Conservation (phyloP, 2,888 invertebrate genomes). For the Cyrtodaria siliqua region DNA sequence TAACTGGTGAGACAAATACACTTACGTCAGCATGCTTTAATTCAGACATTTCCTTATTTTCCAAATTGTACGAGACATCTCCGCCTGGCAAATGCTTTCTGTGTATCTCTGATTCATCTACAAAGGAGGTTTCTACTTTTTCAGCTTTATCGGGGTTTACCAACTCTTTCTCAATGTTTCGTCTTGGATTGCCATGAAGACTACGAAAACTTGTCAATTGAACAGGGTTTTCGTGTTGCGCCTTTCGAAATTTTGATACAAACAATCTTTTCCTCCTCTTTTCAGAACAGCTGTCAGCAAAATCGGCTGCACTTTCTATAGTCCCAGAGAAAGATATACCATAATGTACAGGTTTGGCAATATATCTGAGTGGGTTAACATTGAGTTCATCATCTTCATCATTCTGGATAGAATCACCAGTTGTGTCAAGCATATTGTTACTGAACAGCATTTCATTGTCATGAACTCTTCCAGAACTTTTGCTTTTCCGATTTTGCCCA, state of each 20-base stretch:
- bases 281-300: conserved; percentile 45
- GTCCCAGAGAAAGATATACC: conserved; percentile 9
- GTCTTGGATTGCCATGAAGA: conserved; percentile 11
- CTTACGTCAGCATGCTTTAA: not conserved
- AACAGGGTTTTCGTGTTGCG: conserved; percentile 17
- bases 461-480: not conserved
- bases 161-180: too few species aligned
- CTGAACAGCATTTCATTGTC: not conserved
- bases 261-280: conserved; percentile 48
- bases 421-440: too few species aligned
- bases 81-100: too few species aligned
- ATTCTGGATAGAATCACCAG: not conserved
- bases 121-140: too few species aligned
- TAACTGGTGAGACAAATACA: conserved; percentile 2
- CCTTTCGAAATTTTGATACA: not conserved
- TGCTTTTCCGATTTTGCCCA: not conserved
- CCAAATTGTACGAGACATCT: too few species aligned
- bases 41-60: too few species aligned
- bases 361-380: too few species aligned
- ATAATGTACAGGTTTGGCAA: not conserved
- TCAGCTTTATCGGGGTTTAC: too few species aligned
- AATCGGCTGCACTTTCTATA: conserved; percentile 2
- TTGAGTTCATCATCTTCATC: not conserved
- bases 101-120: too few species aligned
- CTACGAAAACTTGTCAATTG: conserved; percentile 31